Evolutionary conservation across 2,888 invertebrate genomes (phyloP).

Genomic region (Allygus modestus): DNA sequence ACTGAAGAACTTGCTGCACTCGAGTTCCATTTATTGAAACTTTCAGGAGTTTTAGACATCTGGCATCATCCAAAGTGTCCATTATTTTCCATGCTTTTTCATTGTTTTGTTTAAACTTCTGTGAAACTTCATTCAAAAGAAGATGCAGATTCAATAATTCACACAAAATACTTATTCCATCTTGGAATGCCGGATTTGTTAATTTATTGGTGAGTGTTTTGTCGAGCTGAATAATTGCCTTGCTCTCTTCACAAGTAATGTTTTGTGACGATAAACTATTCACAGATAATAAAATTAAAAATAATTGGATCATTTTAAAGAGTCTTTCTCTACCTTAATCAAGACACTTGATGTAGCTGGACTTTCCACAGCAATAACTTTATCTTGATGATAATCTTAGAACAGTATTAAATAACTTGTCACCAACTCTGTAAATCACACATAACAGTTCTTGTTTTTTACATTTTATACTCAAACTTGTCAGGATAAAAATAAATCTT

Average conservation of each 20-base stretch:
- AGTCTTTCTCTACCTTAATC: not conserved
- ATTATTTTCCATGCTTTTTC: conserved; percentile 32
- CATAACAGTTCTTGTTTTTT: no score
- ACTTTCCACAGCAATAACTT: not conserved
- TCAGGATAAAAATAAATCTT: no score
- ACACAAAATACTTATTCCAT: conserved; percentile 19
- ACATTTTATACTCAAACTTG: no score
- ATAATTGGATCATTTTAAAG: conserved; percentile 21
- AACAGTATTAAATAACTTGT: no score
- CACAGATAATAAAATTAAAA: not conserved
- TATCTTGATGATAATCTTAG: no score
- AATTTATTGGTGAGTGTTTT: not conserved
- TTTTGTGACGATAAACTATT: not conserved
- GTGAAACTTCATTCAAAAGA: conserved; percentile 5
- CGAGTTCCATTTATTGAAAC: conserved; percentile 30
- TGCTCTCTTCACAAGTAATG: conserved; percentile 2
- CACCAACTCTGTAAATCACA: no score
- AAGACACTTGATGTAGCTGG: not conserved
- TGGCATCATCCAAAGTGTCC: conserved; percentile 6
- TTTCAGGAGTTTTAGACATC: conserved; percentile 2
- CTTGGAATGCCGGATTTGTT: conserved; percentile 1
- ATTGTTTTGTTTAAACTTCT: conserved; percentile 23
- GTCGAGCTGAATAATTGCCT: conserved; percentile 17
- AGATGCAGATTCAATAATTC: conserved; percentile 12
- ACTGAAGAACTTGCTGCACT: conserved; percentile 15